phyloP scores from a whole-genome alignment of 35 echinoderm and acorn worm genomes.

The Patiria miniata region DNA sequence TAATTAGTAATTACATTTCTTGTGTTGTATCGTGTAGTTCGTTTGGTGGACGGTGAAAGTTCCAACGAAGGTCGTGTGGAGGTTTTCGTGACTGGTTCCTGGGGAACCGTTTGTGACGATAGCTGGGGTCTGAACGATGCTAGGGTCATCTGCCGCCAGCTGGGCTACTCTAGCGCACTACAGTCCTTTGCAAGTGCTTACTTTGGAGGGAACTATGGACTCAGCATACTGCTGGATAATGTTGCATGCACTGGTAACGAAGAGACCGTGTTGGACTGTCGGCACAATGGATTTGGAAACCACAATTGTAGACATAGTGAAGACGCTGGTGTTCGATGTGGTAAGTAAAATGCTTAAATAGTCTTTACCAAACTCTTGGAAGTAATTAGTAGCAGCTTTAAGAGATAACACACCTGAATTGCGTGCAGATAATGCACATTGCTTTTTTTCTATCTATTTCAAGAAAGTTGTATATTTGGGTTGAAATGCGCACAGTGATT shows the following conservation, averaged over 20 bases:
- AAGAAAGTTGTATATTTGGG: too few species aligned
- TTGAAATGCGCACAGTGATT: too few species aligned
- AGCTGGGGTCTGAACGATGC: background rate
- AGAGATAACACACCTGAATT: too few species aligned
- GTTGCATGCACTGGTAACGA: constrained; percentile 66
- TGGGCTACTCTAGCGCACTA: background rate
- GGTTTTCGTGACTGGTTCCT: background rate
- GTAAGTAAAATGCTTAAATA: background rate
- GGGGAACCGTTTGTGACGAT: constrained; percentile 49
- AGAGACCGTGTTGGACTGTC: constrained; percentile 46
- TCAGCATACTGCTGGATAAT: constrained; percentile 56
- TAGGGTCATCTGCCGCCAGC: background rate
- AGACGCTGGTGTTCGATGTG: constrained; percentile 68
- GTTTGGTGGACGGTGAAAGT: constrained; percentile 3
- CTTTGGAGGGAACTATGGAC: constrained; percentile 42
- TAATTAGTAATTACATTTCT: too few species aligned
- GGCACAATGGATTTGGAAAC: constrained; percentile 44
- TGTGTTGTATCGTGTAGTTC: background rate
- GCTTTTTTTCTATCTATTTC: too few species aligned
- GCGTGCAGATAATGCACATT: too few species aligned
- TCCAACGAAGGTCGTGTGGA: constrained; percentile 35
- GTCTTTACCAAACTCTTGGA: too few species aligned
- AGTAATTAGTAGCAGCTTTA: too few species aligned
- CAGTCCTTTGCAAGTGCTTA: background rate
- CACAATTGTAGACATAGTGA: constrained; percentile 63